Evolutionary conservation across 2,797 vertebrate genomes (phyloP).

Genomic region (Echiichthys vipera): DNA sequence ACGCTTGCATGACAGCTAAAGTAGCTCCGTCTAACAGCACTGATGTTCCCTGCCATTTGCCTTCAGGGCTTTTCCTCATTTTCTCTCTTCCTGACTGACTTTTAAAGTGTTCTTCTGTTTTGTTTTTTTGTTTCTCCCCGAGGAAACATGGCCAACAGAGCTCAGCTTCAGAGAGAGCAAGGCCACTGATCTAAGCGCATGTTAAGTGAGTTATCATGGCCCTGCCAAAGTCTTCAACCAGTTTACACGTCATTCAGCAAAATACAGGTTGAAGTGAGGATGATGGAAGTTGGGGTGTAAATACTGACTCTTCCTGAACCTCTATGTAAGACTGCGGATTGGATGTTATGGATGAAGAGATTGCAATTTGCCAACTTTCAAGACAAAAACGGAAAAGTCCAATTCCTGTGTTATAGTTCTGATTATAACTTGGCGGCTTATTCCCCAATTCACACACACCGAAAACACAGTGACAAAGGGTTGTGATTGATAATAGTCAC

Average conservation of each 20-base stretch:
- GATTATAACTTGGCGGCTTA: too few relatives aligned
- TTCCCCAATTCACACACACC: too few relatives aligned
- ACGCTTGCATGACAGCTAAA: slow-evolving; percentile 83
- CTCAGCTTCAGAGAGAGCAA: slow-evolving; percentile 81
- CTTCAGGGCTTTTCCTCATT: slow-evolving; percentile 84
- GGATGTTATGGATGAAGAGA: too few relatives aligned
- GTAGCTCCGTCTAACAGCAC: slow-evolving; percentile 85
- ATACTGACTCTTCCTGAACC: background rate
- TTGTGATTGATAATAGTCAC: too few relatives aligned
- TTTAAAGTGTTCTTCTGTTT: slow-evolving; percentile 83
- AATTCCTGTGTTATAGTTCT: too few relatives aligned
- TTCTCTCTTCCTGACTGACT: slow-evolving; percentile 84
- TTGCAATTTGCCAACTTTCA: too few relatives aligned
- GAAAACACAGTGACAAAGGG: too few relatives aligned
- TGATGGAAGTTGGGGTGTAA: background rate
- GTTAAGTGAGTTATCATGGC: slow-evolving; percentile 64
- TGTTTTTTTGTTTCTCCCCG: slow-evolving; percentile 41
- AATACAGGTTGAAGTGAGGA: slow-evolving; percentile 25
- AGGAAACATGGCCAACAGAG: slow-evolving; percentile 86
- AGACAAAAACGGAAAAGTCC: too few relatives aligned
- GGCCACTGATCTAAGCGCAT: slow-evolving; percentile 83
- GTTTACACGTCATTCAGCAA: slow-evolving; percentile 27
- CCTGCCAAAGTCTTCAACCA: slow-evolving; percentile 29
- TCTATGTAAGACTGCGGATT: background rate
- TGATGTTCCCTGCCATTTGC: slow-evolving; percentile 84